Conservation (phyloP, 2,888 invertebrate species). For the Tigriopus californicus region DNA sequence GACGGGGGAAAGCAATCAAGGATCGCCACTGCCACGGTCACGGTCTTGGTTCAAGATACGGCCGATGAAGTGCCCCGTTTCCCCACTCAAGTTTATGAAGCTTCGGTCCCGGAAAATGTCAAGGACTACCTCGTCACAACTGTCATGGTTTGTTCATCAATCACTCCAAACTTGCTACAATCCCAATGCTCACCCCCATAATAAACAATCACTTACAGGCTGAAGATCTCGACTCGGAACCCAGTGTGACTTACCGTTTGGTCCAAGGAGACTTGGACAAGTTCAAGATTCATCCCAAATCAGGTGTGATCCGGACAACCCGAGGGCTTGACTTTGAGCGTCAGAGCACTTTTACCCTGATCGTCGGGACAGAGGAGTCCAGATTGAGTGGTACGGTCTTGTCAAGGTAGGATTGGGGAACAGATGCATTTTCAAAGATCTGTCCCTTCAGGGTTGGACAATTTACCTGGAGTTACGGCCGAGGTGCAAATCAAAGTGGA, state of each 20-base stretch:
- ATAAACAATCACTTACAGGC: neutral
- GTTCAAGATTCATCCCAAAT: conserved; percentile 54
- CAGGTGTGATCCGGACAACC: conserved; percentile 56
- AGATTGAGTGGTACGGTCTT: neutral
- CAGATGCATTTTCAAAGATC: neutral
- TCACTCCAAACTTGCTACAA: no score
- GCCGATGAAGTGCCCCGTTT: conserved; percentile 69
- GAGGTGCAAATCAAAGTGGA: conserved; percentile 24
- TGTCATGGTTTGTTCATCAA: no score
- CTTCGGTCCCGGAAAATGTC: conserved; percentile 59
- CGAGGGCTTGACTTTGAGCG: conserved; percentile 55
- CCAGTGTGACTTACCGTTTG: conserved; percentile 3
- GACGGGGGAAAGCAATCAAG: conserved; percentile 70
- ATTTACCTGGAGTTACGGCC: conserved; percentile 10
- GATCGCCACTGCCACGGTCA: conserved; percentile 67
- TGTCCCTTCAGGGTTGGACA: neutral
- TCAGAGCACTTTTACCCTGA: neutral
- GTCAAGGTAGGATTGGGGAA: no score
- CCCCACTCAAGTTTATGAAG: conserved; percentile 47
- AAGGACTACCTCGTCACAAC: conserved; percentile 35
- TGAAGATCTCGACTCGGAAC: neutral
- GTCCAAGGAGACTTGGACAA: neutral
- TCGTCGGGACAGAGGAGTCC: neutral
- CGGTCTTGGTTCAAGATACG: conserved; percentile 54
- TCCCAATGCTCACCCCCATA: no score